Base-by-base conservation (phyloP, 2,113 vertebrate species). In the Piaya cayana region DNA sequence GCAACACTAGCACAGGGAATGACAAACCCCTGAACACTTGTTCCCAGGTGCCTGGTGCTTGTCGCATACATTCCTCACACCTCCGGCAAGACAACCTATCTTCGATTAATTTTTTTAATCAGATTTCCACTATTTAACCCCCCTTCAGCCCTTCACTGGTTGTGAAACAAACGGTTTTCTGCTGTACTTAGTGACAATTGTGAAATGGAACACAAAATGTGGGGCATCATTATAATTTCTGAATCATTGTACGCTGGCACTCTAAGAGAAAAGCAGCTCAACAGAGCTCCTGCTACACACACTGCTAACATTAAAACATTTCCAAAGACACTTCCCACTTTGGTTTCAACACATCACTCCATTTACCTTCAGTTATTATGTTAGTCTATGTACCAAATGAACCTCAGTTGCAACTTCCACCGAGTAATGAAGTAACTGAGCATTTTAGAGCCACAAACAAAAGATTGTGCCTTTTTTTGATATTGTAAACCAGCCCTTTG, bases 391-490 rank as follows among this genome's bases (percentile, higher is more conserved):
- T 36, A 86, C 50, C 78, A 82, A 95, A 94, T 78, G 85, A 89
- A 95, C 82, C 47, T 70, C 83, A 82, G 89, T 85, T 82, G 82
- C 86, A 83, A 67, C 71, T 95, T 90, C 15, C 47, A 85, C 71
- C 74, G 74, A 55, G 45, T 90, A 94, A 95, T 87, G 74, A 89
- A 95, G 86, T 29, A 68, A 95, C 70, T 64, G 65, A 95, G 53
- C 52, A 32, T 74, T 92, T 84, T n/a, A 77, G 43, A 92, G 68
- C 19, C 55, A 71, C 55, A 82, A 86, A 95, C 67, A 96, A 87
- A 85, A 74, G 43, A 63, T 56, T 88, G 77, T 82, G 52, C 67
- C 59, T 43, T 68, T 89, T 80, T 39, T 63, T 30, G 82, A 34
- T 92, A 67, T 47, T 86, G 82, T 88, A 88, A 88, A 88, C 37